Base-by-base conservation (phyloP, 2,888 invertebrate species). In the Malthinus flaveolus region DNA sequence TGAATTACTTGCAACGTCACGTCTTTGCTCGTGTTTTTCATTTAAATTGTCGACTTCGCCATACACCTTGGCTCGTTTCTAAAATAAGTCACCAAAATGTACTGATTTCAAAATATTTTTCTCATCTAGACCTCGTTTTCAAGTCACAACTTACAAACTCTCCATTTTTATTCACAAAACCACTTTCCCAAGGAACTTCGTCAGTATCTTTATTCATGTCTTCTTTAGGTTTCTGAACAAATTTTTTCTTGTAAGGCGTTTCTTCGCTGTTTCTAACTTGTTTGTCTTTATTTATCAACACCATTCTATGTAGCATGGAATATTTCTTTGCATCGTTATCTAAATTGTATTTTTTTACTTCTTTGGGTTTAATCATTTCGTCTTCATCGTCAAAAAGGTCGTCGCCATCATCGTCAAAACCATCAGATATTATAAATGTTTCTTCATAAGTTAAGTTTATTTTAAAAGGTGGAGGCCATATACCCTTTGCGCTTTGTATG, bases 381-480 rank as follows among this genome's bases (percentile, higher is more conserved):
- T 79, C 78, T 63, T 81, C 79, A 15, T 61, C 70, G 31, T 77
- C 75, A 10, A 74, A 75, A 53, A 76, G 72, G 45, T 73, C 75
- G 15, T 79, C 75, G 56, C 77, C 70, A 32, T 76, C 71, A 36
- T 76, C 77, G 36, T 70, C 70, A 10, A 77, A 66, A 32, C 68
- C 56, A 49, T 78, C 78, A 8, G 72, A 71, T 50, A 78, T 77
- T 35, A 72, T 68, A 61, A 79, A 79, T 33, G 70, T 73, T 68
- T 77, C 78, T 31, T 72, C 70, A 6, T 76, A 67, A n/a, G 71
- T 67, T 44, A 79, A 68, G 37, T 75, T 66, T 13, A 79, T 69
- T 56, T 74, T 69, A 56, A 75, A 76, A 11, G 74, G 66, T 7
- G 77, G 76, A n/a, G 75, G 78, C 78, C 78, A 79, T 56, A 77